Evolutionary conservation across 2,113 vertebrate species (phyloP).

Genomic region (Cariama cristata): DNA sequence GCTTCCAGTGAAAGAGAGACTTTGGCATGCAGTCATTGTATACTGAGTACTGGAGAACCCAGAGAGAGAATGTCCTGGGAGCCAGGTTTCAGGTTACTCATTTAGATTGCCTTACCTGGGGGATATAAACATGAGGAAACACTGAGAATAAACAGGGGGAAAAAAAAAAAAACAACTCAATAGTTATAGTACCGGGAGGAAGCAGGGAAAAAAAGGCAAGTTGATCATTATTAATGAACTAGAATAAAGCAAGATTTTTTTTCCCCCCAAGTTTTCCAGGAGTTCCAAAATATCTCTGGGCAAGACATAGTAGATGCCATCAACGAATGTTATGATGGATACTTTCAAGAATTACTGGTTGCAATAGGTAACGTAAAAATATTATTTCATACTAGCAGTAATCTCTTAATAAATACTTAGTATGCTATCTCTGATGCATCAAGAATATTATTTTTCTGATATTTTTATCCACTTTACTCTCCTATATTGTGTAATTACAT

Average conservation of each 20-base stretch:
- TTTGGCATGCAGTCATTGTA: neutral
- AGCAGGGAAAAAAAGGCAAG: neutral
- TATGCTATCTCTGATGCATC: neutral
- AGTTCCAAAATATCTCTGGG: conserved; percentile 82
- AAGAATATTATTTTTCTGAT: neutral
- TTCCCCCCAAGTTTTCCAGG: conserved; percentile 78
- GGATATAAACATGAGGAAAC: neutral
- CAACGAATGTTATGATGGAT: conserved; percentile 80
- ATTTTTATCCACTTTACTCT: neutral
- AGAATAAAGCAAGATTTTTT: neutral
- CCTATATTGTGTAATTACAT: neutral
- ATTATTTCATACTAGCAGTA: neutral
- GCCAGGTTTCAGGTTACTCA: neutral
- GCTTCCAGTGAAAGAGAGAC: neutral
- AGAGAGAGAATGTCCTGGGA: neutral
- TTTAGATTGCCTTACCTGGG: neutral
- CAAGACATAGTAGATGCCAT: conserved; percentile 81
- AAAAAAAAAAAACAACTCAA: neutral
- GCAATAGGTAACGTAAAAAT: conserved; percentile 75
- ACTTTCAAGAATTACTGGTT: conserved; percentile 79
- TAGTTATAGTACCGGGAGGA: neutral
- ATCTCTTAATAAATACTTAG: neutral
- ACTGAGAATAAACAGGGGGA: neutral
- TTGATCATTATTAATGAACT: neutral
- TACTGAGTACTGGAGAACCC: neutral